These are phyloP conservation scores for Muntiacus muntjak DNA, from an alignment of 2,113 vertebrate species.

Conservation along the genomic window DNA sequence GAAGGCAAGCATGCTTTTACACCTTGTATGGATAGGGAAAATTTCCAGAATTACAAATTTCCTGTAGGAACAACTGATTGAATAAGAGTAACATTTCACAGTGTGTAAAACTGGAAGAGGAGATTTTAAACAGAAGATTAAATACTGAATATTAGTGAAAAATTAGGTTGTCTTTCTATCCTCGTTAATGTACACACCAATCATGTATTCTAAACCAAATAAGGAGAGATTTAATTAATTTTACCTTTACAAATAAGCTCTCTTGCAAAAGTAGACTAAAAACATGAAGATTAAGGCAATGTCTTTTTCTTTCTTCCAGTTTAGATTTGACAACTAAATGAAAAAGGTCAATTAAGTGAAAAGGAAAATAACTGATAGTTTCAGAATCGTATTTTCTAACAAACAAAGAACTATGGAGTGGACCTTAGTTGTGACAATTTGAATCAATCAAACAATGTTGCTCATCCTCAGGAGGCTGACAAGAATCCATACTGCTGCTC, in stretches of 20 bases:
- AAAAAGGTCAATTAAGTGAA: neutral
- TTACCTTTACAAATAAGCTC: neutral
- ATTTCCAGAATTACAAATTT: neutral
- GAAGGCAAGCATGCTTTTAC: neutral
- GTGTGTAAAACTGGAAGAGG: neutral
- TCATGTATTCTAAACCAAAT: neutral
- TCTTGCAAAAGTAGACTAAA: constrained; percentile 16
- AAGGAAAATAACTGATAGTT: neutral
- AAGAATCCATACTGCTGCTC: neutral
- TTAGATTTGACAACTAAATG: neutral
- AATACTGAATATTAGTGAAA: neutral
- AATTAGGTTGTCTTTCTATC: neutral
- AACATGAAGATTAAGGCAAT: neutral
- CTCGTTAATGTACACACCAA: neutral
- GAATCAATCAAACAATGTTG: neutral
- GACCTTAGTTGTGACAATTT: neutral
- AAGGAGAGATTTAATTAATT: neutral
- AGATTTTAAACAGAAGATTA: neutral
- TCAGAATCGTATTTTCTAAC: neutral
- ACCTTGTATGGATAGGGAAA: neutral
- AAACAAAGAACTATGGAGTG: neutral
- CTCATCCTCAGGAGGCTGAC: neutral
- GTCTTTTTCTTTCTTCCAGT: neutral
- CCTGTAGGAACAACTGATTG: neutral
- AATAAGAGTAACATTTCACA: neutral